Evolutionary conservation across 2,113 vertebrate species (phyloP), one percentile per base, ranked within the genome.

Genomic region (Eonycteris spelaea): DNA sequence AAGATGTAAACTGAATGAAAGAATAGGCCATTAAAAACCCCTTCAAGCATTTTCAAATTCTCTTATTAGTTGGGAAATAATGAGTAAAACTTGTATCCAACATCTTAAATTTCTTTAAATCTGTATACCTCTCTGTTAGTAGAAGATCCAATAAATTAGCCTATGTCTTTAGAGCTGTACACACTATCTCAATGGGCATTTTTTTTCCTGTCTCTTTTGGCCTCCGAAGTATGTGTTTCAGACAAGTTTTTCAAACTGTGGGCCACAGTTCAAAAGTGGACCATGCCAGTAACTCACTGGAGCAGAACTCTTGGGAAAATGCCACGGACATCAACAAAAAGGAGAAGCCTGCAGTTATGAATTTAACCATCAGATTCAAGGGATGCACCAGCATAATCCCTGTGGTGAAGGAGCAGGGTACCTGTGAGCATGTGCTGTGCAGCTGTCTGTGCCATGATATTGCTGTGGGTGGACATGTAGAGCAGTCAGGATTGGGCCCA

Each of bases 341-440:
- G 0, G 98, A 99, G 40, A 99, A 98, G 48, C 99, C 99, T 79
- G 99, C 98, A 0, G 99, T 98, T 91, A 99, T 95, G 3, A 99
- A 99, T 91, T 99, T 99, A 92, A 99, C 98, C 90, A 99, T 97
- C 65, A 98, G 99, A 96, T 99, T 99, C 3, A 99, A 97, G 0
- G 99, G 98, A 97, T 98, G 97, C 97, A 99, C 98, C 97, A 99
- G n/a, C 98, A 33, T 96, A 99, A 97, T 30, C 98, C 97, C 63
- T 57, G 4, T 97, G 86, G 2, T 99, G 98, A 0, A 98, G 98
- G 92, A 99, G 98, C 59, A 99, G 98, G 59, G 99, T 98, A 38
- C 99, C 99, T 0, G 99, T 98, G 80, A 99, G 98, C 98, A 99
- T 99, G 97, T 99, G 99, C 97, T 99, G 99, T 0, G 99, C 98